These are phyloP conservation scores for Erannis defoliaria DNA, from an alignment of 2,888 invertebrate species.

Conservation along the genomic window DNA sequence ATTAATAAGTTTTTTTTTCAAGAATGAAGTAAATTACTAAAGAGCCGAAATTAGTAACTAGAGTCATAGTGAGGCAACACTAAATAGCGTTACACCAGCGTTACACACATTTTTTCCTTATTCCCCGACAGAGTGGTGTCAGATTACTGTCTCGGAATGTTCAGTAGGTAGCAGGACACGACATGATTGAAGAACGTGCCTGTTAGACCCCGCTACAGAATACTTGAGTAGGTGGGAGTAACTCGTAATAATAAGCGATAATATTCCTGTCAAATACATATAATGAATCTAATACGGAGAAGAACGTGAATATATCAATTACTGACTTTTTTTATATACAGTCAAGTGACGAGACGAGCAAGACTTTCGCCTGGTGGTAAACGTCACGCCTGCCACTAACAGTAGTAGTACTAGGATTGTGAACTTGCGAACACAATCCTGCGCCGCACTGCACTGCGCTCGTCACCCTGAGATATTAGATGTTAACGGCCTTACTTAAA, in stretches of 20 bases:
- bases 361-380: too few species aligned
- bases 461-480: too few species aligned
- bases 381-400: too few species aligned
- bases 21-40: conserved; percentile 10
- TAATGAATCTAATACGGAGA: background rate
- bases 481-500: too few species aligned
- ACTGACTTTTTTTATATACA: too few species aligned
- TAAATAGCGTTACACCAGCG: conserved; percentile 74
- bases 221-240: conserved; percentile 31
- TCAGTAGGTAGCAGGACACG: conserved; percentile 59
- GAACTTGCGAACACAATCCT: too few species aligned
- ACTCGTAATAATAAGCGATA: conserved; percentile 15
- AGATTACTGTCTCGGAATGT: conserved; percentile 82
- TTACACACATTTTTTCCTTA: conserved; percentile 75
- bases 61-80: conserved; percentile 64
- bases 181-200: conserved; percentile 54
- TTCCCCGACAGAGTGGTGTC: conserved; percentile 72
- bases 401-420: too few species aligned
- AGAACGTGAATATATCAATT: too few species aligned
- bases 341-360: too few species aligned
- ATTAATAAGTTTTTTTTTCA: too few species aligned
- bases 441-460: too few species aligned
- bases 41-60: conserved; percentile 29
- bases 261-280: conserved; percentile 1
- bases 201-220: conserved; percentile 50